phyloP scores from a whole-genome alignment of 2,113 vertebrate species.

The Leuciscus idus region DNA sequence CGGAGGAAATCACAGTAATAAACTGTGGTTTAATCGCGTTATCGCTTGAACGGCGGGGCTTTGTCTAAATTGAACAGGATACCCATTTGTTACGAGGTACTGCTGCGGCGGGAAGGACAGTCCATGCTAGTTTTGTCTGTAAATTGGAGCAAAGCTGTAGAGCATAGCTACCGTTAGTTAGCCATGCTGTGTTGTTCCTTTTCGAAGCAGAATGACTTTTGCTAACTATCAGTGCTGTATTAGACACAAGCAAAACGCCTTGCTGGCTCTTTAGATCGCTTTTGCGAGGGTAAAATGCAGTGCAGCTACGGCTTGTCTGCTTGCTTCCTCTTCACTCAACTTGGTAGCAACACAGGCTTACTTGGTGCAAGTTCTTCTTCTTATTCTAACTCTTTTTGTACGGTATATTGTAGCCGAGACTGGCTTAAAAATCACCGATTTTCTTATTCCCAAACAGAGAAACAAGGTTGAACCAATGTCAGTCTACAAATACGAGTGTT shows the following conservation, averaged over 20 bases:
- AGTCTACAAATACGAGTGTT: neutral
- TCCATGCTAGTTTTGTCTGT: constrained; percentile 45
- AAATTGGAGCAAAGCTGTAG: constrained; percentile 36
- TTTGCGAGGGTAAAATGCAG: neutral
- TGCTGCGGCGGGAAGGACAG: constrained; percentile 53
- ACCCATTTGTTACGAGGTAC: constrained; percentile 31
- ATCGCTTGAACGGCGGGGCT: constrained; percentile 19
- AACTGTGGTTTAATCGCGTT: constrained; percentile 29
- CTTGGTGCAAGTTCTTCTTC: constrained; percentile 35
- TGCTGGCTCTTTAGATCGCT: neutral
- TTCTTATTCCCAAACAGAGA: neutral
- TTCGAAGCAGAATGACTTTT: constrained; percentile 42
- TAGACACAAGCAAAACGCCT: neutral
- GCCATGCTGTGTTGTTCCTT: constrained; percentile 26
- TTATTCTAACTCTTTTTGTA: neutral
- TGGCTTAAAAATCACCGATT: neutral
- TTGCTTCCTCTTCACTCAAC: constrained; percentile 53
- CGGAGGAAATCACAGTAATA: constrained; percentile 40
- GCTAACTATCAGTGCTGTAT: neutral
- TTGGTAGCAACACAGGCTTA: constrained; percentile 38
- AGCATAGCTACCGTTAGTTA: constrained; percentile 57
- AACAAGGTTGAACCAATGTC: constrained; percentile 3
- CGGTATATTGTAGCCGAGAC: neutral
- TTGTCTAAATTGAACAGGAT: constrained; percentile 29
- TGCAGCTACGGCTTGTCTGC: neutral